Evolutionary conservation across 2,797 vertebrate species (phyloP), one percentile per base, ranked within the genome.

Genomic region (Spinus olivaceus): DNA sequence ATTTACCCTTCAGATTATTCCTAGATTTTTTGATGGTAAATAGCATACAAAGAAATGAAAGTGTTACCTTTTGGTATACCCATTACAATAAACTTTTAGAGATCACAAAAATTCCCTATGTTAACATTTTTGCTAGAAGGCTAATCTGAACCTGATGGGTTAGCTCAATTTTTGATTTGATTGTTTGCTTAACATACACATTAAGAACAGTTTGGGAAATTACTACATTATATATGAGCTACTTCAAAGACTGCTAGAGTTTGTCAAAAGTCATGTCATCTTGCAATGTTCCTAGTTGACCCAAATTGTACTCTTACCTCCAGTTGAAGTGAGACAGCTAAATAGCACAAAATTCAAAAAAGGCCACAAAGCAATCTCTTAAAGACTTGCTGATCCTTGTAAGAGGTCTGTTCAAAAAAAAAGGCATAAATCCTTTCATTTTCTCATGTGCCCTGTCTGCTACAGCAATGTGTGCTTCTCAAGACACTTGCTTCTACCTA

Each of bases 1-100:
- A 76, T 95, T 95, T 95, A 80, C 22, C n/a, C 72, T 86, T 66
- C 50, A 64, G 80, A 80, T 90, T 80, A 87, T 71, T 92, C 37
- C 60, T 59, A 78, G 32, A 51, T 77, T 67, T 86, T 91, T 70
- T 86, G 30, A 92, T 61, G 41, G 70, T 60, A 94, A 92, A 86
- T 73, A 86, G n/a, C 41, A 93, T 66, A 8, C 64, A 82, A 88
- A 92, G 71, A 88, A 84, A 81, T 7, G 8, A 76, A 81, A 66
- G 65, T 76, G 46, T 49, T 70, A 83, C n/a, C 41, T 95, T 94
- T 86, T 80, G 21, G 25, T 72, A 46, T 39, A 60, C 28, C 28
- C 27, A 54, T 44, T 88, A 76, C 84, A 90, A 70, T 72, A 93
- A 96, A 92, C 25, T 12, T 19, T 79, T 51, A 21, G 16, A 42